These are phyloP conservation scores for Ceyx cyanopectus DNA, from an alignment of 2,113 vertebrate genomes.

Conservation along the genomic window DNA sequence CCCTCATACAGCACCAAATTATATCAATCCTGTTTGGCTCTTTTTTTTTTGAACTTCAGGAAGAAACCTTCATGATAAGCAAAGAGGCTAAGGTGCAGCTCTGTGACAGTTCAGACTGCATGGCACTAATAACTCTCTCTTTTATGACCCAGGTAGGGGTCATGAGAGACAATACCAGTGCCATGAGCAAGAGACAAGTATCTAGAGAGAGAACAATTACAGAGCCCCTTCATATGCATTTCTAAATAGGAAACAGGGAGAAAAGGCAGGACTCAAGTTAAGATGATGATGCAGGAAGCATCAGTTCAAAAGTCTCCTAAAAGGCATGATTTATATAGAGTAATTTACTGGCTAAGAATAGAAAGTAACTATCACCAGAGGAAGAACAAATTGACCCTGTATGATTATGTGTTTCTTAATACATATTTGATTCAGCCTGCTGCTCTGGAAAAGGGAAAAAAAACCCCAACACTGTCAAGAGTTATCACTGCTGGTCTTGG, in stretches of 20 bases:
- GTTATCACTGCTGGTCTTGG: not conserved
- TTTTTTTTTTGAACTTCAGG: not conserved
- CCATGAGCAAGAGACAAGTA: not conserved
- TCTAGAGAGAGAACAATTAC: not conserved
- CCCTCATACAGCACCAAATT: not conserved
- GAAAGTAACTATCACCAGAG: not conserved
- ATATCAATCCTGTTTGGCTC: not conserved
- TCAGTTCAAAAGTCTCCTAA: not conserved
- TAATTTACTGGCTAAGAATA: not conserved
- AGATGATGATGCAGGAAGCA: not conserved
- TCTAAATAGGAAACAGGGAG: not conserved
- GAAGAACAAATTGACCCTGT: not conserved
- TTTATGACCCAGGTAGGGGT: not conserved
- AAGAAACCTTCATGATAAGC: not conserved
- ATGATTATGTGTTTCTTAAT: not conserved
- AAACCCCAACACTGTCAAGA: not conserved
- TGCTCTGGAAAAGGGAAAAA: not conserved
- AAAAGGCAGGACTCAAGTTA: not conserved
- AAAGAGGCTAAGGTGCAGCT: not conserved
- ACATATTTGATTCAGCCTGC: not conserved
- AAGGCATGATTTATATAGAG: not conserved
- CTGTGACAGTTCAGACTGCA: not conserved
- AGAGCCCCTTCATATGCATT: not conserved
- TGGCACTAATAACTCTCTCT: not conserved
- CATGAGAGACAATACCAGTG: not conserved